These are phyloP conservation scores for Oscheius sp. DNA, from an alignment of 2,888 invertebrate genomes.

Conservation along the genomic window DNA sequence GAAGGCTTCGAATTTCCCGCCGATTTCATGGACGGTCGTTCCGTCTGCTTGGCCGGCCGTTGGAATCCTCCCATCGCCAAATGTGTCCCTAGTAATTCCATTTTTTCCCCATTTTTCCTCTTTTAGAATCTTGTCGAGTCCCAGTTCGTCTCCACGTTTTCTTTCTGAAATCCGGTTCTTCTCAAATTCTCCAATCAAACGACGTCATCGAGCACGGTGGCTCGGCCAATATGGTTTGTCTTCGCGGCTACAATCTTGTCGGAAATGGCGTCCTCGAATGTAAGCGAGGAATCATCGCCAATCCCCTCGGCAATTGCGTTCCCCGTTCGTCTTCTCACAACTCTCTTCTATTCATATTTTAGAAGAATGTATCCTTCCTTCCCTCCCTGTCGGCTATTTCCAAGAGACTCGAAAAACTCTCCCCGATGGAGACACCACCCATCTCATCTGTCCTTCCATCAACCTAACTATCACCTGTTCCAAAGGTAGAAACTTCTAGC, in stretches of 20 bases:
- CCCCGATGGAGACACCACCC: conserved; percentile 39
- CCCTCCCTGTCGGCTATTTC: conserved; percentile 42
- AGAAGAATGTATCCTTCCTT: conserved; percentile 48
- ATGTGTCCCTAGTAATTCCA: conserved; percentile 79
- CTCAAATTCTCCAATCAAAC: conserved; percentile 65
- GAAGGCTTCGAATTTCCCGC: conserved; percentile 54
- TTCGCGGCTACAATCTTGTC: conserved; percentile 47
- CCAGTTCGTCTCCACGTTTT: conserved; percentile 66
- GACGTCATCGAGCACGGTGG: conserved; percentile 58
- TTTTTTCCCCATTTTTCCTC: neutral
- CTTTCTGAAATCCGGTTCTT: conserved; percentile 53
- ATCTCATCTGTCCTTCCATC: conserved; percentile 38
- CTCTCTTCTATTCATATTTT: neutral
- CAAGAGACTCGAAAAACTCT: conserved; percentile 32
- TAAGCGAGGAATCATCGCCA: conserved; percentile 48
- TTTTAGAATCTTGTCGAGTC: conserved; percentile 59
- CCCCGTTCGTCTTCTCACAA: conserved; percentile 49
- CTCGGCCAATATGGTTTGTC: conserved; percentile 52
- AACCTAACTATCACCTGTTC: conserved; percentile 46
- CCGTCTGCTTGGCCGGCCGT: conserved; percentile 90
- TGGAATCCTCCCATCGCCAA: conserved; percentile 88
- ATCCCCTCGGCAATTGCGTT: conserved; percentile 57
- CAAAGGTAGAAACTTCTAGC: too few relatives aligned
- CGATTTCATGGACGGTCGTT: conserved; percentile 72
- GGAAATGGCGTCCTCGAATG: conserved; percentile 61